phyloP scores from a whole-genome alignment of 2,888 invertebrate genomes.

The Ceramica pisi region DNA sequence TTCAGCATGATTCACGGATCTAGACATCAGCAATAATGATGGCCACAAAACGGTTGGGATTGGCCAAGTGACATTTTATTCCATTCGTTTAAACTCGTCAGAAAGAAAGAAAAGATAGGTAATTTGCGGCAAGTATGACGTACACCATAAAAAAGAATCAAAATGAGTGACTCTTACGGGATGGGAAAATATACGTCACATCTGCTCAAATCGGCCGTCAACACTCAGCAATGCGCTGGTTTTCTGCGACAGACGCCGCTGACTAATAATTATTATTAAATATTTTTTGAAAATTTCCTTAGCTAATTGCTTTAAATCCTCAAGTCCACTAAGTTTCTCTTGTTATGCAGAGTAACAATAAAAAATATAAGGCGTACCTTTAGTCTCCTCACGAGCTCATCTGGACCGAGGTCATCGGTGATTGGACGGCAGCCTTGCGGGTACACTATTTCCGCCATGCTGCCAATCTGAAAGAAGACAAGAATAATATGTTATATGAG shows the following conservation, averaged over 20 bases:
- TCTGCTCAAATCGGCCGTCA: too few species aligned
- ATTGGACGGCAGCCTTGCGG: conserved; percentile 98
- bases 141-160: too few species aligned
- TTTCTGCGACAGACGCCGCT: too few species aligned
- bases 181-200: too few species aligned
- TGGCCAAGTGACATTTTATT: neutral
- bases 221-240: too few species aligned
- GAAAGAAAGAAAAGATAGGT: too few species aligned
- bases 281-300: too few species aligned
- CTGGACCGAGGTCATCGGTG: conserved; percentile 98
- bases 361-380: conserved; percentile 91
- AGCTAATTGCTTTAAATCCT: neutral
- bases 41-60: neutral
- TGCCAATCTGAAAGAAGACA: conserved; percentile 82
- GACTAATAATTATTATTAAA: too few species aligned
- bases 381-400: conserved; percentile 98
- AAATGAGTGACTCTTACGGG: too few species aligned
- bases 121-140: too few species aligned
- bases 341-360: neutral
- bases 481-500: neutral
- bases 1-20: neutral
- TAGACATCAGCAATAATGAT: neutral
- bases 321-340: too few species aligned
- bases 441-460: conserved; percentile 97
- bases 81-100: too few species aligned